Evolutionary conservation across 2,113 vertebrate genomes (phyloP), one percentile per base, ranked within the genome.

Genomic region (Grallaria varia): DNA sequence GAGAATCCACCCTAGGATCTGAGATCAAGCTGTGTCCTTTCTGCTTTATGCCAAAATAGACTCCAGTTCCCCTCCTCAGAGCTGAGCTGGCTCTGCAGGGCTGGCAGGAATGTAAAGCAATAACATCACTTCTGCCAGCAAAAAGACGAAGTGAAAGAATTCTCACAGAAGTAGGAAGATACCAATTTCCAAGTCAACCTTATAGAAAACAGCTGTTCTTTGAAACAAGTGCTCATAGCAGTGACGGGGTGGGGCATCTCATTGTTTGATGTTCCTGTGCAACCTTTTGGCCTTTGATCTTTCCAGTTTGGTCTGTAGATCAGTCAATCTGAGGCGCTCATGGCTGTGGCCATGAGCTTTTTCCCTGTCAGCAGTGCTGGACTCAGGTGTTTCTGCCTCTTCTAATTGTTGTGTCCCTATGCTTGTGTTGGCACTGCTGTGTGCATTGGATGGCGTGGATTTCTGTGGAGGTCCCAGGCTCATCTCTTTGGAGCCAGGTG

Each of bases 11-110:
- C 73, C 95, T 80, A 49, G 53, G 78, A 88, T 94, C 58, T 63
- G 75, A 95, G 68, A 94, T 92, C 95, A 96, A 95, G 86, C 93
- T 95, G 88, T 90, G 84, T 84, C 62, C 69, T 87, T 96, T 95
- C 74, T 94, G 81, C 50, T 86, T 95, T 56, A 28, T 94, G 97
- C 95, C 95, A 97, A 96, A 95, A 96, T 77, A 97, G 87, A 96
- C 95, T 84, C 49, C 1, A 2, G 42, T 95, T 96, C 92, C 92
- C 85, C 66, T 77, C 87, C 64, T 64, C 31, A 28, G 40, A 0
- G 0, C 50, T 80, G 80, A 95, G 74, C 71, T 93, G 75, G 63
- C 90, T 95, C 95, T 94, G 83, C 77, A 79, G 93, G 80, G 20
- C 76, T 89, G 67, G 42, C 77, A 95, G 82, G 80, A 92, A 91